These are phyloP conservation scores for Drosophila eohydei DNA, from an alignment of 2,888 invertebrate genomes.

Conservation along the genomic window DNA sequence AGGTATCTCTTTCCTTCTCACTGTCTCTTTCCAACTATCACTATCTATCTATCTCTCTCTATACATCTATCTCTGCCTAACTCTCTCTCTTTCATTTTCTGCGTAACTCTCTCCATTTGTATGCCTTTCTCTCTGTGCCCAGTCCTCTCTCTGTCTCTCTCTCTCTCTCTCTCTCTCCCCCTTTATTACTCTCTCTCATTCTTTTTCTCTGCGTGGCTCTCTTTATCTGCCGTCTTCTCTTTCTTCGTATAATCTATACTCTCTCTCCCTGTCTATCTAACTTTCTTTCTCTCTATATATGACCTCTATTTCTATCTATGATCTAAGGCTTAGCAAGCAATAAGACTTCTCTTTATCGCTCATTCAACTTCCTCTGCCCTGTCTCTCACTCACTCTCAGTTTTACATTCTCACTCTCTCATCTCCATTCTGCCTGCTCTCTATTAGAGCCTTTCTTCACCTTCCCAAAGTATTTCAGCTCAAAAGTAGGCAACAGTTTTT, in stretches of 20 bases:
- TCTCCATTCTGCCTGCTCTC: neutral
- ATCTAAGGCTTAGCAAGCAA: too few relatives aligned
- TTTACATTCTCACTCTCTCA: neutral
- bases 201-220: neutral
- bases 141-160: too few relatives aligned
- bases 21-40: neutral
- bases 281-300: neutral
- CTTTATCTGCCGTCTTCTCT: neutral
- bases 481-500: constrained; percentile 31
- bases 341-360: neutral
- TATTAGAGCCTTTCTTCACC: neutral
- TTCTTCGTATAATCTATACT: neutral
- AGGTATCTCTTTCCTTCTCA: too few relatives aligned
- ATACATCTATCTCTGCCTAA: neutral
- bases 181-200: neutral
- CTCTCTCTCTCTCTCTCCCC: neutral
- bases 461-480: neutral
- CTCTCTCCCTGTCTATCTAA: neutral
- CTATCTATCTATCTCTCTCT: neutral
- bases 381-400: neutral
- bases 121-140: neutral
- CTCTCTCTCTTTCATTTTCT: neutral
- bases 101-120: too few relatives aligned
- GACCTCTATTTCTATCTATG: too few relatives aligned
- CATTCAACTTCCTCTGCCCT: neutral